Percentiles rank a stretch among this genome's conserved stretches.
Conservation (phyloP, 2,888 invertebrate genomes). For the Drosophila hamatofila region DNA sequence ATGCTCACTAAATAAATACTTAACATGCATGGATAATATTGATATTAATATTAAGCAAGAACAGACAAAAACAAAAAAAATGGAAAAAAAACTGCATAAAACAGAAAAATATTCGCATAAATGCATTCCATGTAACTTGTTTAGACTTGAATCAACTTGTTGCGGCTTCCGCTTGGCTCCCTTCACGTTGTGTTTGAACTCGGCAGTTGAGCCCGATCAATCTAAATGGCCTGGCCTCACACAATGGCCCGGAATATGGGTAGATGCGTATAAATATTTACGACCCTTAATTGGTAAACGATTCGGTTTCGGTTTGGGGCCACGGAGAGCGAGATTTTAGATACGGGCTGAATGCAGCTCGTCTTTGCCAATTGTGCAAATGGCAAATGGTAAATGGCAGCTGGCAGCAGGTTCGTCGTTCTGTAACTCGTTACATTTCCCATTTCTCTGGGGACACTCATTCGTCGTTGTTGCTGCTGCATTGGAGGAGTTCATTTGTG, state of each 20-base stretch:
- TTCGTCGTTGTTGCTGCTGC: not conserved
- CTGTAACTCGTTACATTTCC: not conserved
- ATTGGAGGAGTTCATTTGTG: not conserved
- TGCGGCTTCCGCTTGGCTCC: conserved; percentile 1
- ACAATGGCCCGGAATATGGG: conserved; percentile 36
- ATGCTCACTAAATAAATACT: conserved; percentile 62
- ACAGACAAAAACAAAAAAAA: too few species aligned
- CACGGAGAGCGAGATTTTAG: conserved; percentile 12
- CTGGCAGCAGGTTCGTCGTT: not conserved
- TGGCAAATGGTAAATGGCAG: conserved; percentile 2
- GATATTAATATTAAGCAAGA: not conserved
- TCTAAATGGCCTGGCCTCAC: conserved; percentile 64
- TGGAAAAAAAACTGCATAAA: too few species aligned
- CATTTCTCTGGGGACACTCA: not conserved
- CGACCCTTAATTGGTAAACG: conserved; percentile 55
- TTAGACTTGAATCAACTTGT: conserved; percentile 5
- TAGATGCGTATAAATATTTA: conserved; percentile 64
- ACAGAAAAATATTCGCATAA: conserved; percentile 1
- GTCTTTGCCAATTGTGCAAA: not conserved
- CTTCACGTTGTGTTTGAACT: conserved; percentile 2
- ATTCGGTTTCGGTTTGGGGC: conserved; percentile 21
- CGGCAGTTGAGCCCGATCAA: conserved; percentile 45
- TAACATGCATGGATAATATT: conserved; percentile 26
- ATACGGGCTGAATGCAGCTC: conserved; percentile 5
- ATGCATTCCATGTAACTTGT: not conserved